Evolutionary conservation across 2,113 vertebrate species (phyloP).

Genomic region (Pollachius pollachius): DNA sequence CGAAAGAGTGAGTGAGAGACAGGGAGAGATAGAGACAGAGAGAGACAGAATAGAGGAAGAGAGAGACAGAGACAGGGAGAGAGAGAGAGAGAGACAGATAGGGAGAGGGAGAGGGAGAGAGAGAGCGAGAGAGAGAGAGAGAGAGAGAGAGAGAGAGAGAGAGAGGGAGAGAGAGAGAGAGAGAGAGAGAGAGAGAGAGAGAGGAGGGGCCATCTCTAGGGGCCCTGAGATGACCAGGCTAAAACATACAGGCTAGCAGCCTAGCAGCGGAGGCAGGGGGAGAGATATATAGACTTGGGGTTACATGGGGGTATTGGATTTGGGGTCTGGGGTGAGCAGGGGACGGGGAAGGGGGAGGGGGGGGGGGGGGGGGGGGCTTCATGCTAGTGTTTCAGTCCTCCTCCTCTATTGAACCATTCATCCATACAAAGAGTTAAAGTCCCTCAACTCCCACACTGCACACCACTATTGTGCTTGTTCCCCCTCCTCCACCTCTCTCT

Average conservation of each 20-base stretch:
- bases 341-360: conserved; percentile 12
- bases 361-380: conserved; percentile 48
- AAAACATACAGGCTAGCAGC: conserved; percentile 72
- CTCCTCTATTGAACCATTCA: conserved; percentile 73
- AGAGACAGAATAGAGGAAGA: no score
- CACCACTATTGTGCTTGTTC: conserved; percentile 61
- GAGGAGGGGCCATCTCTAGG: conserved; percentile 28
- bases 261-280: conserved; percentile 11
- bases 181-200: no score
- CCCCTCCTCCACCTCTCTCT: conserved; percentile 37
- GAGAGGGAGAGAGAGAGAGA: no score
- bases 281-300: neutral
- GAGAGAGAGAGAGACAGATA: no score
- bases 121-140: no score
- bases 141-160: no score
- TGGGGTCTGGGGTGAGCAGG: neutral
- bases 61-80: no score
- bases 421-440: conserved; percentile 70
- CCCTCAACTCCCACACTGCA: conserved; percentile 69
- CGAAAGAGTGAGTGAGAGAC: no score
- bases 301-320: neutral
- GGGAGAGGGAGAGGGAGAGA: no score
- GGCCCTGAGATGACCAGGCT: conserved; percentile 54
- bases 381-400: conserved; percentile 78
- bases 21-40: no score